Percentiles rank a stretch among this genome's conserved stretches.
These are phyloP conservation scores for Rhopalosiphum padi DNA, from an alignment of 1,140 invertebrate genomes.

Conservation along the genomic window DNA sequence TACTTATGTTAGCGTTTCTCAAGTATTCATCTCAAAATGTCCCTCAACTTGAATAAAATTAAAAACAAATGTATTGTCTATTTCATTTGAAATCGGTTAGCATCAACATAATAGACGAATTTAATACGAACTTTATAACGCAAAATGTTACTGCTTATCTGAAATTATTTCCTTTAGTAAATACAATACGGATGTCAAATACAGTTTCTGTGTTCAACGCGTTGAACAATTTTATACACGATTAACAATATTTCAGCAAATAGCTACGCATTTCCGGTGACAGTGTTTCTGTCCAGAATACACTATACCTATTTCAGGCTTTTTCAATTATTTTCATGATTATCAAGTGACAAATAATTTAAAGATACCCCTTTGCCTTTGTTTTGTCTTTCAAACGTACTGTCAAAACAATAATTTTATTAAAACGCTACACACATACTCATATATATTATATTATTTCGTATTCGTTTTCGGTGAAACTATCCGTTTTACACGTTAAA, in stretches of 20 bases:
- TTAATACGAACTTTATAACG: not conserved
- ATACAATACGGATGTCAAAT: not conserved
- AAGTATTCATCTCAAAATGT: not conserved
- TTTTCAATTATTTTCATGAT: not conserved
- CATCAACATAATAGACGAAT: not conserved
- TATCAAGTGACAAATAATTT: not conserved
- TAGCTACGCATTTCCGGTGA: not conserved
- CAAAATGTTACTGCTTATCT: not conserved
- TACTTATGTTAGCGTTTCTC: too few species aligned
- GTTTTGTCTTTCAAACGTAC: not conserved
- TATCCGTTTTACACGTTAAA: not conserved
- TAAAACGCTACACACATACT: not conserved
- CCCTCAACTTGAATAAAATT: not conserved
- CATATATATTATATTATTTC: not conserved
- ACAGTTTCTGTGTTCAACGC: not conserved
- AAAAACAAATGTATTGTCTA: not conserved
- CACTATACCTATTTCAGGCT: not conserved
- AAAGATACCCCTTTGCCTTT: not conserved
- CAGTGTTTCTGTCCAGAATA: not conserved
- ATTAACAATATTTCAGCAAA: not conserved
- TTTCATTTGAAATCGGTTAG: not conserved
- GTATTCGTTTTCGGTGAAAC: not conserved
- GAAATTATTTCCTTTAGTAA: not conserved
- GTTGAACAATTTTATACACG: not conserved
- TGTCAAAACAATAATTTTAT: not conserved